Percentiles rank a stretch among this genome's conserved stretches.
Evolutionary conservation across 2,797 vertebrate genomes (phyloP).

Genomic region (Limosa lapponica): DNA sequence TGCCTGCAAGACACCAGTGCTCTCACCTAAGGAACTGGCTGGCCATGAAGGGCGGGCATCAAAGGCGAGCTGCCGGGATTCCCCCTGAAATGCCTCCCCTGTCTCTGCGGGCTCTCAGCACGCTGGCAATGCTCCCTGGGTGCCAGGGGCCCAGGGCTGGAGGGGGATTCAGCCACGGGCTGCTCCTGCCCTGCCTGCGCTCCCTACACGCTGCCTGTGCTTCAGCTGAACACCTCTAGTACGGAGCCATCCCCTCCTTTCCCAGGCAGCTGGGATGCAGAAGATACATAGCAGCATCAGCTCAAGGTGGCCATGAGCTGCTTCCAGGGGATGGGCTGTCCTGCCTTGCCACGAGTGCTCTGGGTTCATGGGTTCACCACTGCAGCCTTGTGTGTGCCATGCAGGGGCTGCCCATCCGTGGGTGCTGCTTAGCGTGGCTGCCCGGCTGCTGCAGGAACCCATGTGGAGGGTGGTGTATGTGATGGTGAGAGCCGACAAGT

Average conservation of each 20-base stretch:
- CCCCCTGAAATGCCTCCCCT: background rate
- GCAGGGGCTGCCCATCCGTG: background rate
- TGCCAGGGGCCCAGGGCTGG: background rate
- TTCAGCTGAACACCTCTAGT: background rate
- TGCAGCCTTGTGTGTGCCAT: background rate
- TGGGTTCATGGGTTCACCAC: fast-evolving
- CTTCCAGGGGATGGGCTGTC: fast-evolving
- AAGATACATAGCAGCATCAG: background rate
- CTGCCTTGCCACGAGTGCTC: fast-evolving
- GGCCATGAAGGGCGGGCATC: fast-evolving
- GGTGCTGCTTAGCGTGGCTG: fast-evolving
- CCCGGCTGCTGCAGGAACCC: background rate
- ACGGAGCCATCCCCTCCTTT: background rate
- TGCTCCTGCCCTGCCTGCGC: background rate
- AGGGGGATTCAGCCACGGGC: background rate
- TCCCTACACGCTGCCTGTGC: background rate
- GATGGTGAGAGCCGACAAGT: background rate
- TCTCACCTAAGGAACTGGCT: fast-evolving
- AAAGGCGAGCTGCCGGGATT: background rate
- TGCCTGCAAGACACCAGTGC: background rate
- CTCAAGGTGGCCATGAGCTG: background rate
- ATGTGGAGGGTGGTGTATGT: fast-evolving
- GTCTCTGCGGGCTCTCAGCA: fast-evolving
- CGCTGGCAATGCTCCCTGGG: background rate
- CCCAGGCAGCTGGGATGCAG: background rate